These are phyloP conservation scores for Apostichopus californicus DNA, from an alignment of 35 echinoderm and acorn worm species.

Conservation along the genomic window DNA sequence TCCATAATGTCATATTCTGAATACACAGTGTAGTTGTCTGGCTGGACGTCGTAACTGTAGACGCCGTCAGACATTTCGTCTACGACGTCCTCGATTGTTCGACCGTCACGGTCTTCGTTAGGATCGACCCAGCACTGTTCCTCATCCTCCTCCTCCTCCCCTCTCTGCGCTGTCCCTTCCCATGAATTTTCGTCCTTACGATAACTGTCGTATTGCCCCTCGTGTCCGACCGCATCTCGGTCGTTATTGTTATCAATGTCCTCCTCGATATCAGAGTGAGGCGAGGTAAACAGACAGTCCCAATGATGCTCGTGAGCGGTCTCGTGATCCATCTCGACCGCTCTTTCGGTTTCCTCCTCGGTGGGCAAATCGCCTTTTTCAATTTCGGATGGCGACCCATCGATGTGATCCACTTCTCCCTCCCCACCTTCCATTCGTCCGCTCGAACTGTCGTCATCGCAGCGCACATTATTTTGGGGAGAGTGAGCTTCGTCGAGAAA, in stretches of 20 bases:
- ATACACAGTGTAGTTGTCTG: conserved; percentile 50
- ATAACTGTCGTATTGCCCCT: neutral
- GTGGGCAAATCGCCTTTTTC: neutral
- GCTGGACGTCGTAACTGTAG: conserved; percentile 26
- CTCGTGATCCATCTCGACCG: neutral
- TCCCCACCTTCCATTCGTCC: neutral
- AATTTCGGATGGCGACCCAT: neutral
- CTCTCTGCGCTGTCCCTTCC: neutral
- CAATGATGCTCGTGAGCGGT: neutral
- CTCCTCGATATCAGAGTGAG: neutral
- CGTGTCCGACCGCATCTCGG: neutral
- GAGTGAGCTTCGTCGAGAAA: neutral
- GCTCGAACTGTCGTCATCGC: neutral
- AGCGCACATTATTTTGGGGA: neutral
- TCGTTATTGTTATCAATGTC: neutral
- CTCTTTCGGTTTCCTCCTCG: neutral
- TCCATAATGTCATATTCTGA: conserved; percentile 87
- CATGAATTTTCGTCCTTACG: neutral
- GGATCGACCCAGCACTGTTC: neutral
- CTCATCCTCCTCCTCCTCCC: neutral
- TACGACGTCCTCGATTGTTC: neutral
- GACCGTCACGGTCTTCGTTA: neutral
- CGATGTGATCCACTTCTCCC: neutral
- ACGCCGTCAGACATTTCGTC: conserved; percentile 38
- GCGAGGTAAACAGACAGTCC: conserved; percentile 4